These are phyloP conservation scores for Poecilia gillii DNA, from an alignment of 2,797 vertebrate genomes.

Conservation along the genomic window DNA sequence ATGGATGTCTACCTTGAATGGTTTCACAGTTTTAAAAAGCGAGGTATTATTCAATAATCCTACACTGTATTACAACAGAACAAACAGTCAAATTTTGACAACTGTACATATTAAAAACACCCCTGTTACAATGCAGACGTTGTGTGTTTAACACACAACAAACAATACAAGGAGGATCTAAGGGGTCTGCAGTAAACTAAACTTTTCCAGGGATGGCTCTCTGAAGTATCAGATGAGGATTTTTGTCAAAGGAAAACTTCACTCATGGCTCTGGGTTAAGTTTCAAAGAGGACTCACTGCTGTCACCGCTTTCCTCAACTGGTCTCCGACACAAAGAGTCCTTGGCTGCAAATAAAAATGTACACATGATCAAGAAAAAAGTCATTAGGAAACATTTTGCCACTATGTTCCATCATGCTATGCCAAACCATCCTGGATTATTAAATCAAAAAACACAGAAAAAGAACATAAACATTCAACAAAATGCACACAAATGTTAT, in stretches of 20 bases:
- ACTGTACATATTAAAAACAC: constrained; percentile 12
- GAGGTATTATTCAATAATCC: constrained; percentile 11
- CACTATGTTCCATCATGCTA: too few species aligned
- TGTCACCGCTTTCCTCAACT: constrained; percentile 78
- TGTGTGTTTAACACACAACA: constrained; percentile 9
- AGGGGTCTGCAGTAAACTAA: background rate
- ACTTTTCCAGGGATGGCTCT: background rate
- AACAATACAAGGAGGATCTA: background rate
- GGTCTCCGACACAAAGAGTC: constrained; percentile 69
- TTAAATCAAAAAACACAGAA: background rate
- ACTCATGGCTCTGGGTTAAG: constrained; percentile 39
- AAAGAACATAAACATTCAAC: background rate
- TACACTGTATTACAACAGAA: constrained; percentile 38
- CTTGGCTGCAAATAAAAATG: constrained; percentile 46
- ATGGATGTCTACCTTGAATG: background rate
- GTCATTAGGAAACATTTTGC: background rate
- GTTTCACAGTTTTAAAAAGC: constrained; percentile 16
- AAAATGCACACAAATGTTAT: background rate
- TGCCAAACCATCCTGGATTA: background rate
- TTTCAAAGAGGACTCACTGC: constrained; percentile 58
- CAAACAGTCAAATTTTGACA: constrained; percentile 54
- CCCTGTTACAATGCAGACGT: constrained; percentile 25
- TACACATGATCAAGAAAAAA: background rate
- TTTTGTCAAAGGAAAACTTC: background rate
- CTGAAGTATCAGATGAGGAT: constrained; percentile 7